Percentiles rank a stretch among this genome's conserved stretches.
Evolutionary conservation across 2,888 invertebrate species (phyloP).

Genomic region (Drosophila dives): DNA sequence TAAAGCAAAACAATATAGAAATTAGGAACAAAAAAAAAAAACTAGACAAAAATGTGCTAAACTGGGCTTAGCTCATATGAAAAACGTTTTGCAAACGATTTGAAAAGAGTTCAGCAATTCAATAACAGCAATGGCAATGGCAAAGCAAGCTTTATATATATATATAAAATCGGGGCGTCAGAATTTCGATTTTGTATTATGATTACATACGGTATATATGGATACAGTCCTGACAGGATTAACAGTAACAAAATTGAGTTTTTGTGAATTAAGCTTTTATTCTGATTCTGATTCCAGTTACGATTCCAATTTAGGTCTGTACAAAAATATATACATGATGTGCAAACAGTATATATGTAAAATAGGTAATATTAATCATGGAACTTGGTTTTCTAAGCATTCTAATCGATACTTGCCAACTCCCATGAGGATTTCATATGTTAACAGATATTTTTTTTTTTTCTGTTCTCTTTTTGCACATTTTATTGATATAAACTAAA

Average conservation of each 20-base stretch:
- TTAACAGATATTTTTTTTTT: not conserved
- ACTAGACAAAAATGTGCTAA: not conserved
- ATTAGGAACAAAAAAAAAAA: not conserved
- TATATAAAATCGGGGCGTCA: not conserved
- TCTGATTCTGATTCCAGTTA: no score
- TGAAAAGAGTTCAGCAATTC: not conserved
- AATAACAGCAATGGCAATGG: not conserved
- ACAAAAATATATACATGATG: not conserved
- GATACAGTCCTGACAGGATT: no score
- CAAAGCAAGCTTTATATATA: not conserved
- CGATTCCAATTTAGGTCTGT: not conserved
- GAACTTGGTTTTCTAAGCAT: not conserved
- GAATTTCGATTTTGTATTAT: not conserved
- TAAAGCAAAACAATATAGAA: slow-evolving; percentile 1
- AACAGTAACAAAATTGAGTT: no score
- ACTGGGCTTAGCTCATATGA: not conserved
- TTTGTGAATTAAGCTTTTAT: no score
- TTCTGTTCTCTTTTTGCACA: not conserved
- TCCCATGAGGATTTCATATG: not conserved
- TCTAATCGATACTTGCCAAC: not conserved
- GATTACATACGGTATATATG: not conserved
- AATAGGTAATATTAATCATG: not conserved
- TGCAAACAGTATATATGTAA: not conserved
- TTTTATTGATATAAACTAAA: not conserved
- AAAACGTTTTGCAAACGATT: not conserved